Evolutionary conservation across 2,113 vertebrate genomes (phyloP).

Genomic region (Australoheros scitulus): DNA sequence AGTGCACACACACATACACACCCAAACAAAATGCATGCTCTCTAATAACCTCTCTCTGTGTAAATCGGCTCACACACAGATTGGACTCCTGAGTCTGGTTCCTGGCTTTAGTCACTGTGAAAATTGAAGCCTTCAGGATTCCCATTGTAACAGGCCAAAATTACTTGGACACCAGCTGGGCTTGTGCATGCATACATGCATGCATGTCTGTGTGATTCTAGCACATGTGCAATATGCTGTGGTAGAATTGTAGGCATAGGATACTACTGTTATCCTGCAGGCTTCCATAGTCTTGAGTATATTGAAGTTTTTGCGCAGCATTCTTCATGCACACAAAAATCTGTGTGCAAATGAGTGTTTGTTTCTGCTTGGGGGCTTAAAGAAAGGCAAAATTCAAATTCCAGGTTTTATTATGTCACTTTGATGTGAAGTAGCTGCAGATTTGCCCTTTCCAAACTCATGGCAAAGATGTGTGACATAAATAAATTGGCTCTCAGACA

Average conservation of each 20-base stretch:
- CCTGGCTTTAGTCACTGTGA: conserved; percentile 72
- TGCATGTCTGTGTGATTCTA: not conserved
- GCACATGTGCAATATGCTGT: conserved; percentile 23
- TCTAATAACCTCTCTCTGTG: conserved; percentile 65
- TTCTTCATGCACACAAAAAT: not conserved
- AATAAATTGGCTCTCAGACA: not conserved
- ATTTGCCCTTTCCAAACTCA: not conserved
- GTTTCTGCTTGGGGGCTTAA: not conserved
- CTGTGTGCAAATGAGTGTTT: not conserved
- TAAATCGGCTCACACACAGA: conserved; percentile 71
- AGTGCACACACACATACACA: conserved; percentile 5
- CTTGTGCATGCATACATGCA: conserved; percentile 3
- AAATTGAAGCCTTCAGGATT: conserved; percentile 76
- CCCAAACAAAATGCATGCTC: conserved; percentile 32
- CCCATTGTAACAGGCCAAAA: conserved; percentile 65
- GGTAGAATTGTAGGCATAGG: conserved; percentile 28
- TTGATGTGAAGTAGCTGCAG: not conserved
- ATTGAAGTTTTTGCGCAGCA: conserved; percentile 14
- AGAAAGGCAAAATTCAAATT: not conserved
- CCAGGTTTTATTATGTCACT: not conserved
- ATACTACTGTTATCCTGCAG: conserved; percentile 26
- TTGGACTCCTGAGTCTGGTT: conserved; percentile 61
- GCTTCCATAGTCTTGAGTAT: conserved; percentile 29
- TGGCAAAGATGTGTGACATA: not conserved
- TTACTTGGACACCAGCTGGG: conserved; percentile 32